phyloP scores from a whole-genome alignment of 1,140 invertebrate species.

The Macrocentrus cingulum region DNA sequence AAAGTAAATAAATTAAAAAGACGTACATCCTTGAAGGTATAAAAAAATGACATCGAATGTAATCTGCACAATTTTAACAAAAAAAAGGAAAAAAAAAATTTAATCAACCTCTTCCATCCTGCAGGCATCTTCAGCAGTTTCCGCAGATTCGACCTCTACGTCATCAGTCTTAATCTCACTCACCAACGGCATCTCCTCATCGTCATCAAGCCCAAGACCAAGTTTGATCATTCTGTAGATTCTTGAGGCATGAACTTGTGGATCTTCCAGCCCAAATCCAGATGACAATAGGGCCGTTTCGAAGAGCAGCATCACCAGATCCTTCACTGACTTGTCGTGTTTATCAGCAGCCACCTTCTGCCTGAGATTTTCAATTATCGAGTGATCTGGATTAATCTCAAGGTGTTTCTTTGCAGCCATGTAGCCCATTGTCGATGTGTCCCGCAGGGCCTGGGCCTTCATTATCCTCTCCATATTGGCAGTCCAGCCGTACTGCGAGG shows the following conservation, averaged over 20 bases:
- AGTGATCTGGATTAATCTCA: conserved; percentile 97
- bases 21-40: too few relatives aligned
- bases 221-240: conserved; percentile 96
- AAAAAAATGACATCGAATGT: too few relatives aligned
- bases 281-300: conserved; percentile 90
- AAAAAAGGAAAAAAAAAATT: too few relatives aligned
- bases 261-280: conserved; percentile 89
- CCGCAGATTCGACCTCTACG: conserved; percentile 65
- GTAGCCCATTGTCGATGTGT: conserved; percentile 97
- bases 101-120: conserved; percentile 99
- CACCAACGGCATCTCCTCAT: conserved; percentile 79
- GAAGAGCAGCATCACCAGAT: conserved; percentile 87
- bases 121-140: conserved; percentile 83
- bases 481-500: conserved; percentile 97
- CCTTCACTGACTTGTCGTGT: conserved; percentile 96
- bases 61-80: too few relatives aligned
- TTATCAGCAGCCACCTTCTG: conserved; percentile 93
- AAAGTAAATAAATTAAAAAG: too few relatives aligned
- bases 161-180: too few relatives aligned
- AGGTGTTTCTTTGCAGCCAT: conserved; percentile 98
- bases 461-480: conserved; percentile 99
- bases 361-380: conserved; percentile 87
- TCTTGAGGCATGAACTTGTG: conserved; percentile 77
- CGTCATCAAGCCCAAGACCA: conserved; percentile 93
- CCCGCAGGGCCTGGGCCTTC: conserved; percentile 95